These are phyloP conservation scores for Diglossa cyanea DNA, from an alignment of 2,797 vertebrate genomes.

Conservation along the genomic window DNA sequence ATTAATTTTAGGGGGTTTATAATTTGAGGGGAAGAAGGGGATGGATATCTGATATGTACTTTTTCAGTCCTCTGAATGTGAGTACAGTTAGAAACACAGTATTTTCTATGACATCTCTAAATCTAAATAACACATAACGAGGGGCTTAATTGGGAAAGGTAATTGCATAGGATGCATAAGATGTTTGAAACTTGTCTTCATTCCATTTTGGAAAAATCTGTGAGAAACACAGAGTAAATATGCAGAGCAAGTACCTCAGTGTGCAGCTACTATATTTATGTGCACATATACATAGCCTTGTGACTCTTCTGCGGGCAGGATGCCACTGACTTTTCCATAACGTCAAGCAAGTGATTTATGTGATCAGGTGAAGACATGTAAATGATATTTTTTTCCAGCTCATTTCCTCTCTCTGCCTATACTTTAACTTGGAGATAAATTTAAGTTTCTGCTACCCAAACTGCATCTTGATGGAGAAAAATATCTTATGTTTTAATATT, in stretches of 20 bases:
- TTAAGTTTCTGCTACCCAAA: neutral
- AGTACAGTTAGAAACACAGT: neutral
- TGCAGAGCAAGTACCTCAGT: neutral
- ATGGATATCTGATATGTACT: neutral
- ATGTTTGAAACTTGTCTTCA: neutral
- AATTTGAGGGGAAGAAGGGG: neutral
- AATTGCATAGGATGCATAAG: neutral
- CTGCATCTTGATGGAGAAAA: neutral
- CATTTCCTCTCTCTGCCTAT: constrained; percentile 17
- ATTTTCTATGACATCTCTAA: neutral
- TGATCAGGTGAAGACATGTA: constrained; percentile 50
- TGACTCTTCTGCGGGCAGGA: neutral
- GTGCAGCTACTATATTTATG: constrained; percentile 20
- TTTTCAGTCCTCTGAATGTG: neutral
- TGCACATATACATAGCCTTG: neutral
- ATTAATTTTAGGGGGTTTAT: neutral
- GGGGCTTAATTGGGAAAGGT: neutral
- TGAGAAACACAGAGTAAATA: neutral
- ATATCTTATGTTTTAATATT: neutral
- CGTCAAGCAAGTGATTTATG: constrained; percentile 36
- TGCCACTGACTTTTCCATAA: constrained; percentile 24
- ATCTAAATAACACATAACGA: rapidly evolving
- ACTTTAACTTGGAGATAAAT: neutral
- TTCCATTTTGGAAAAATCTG: neutral
- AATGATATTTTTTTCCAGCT: constrained; percentile 36